Conservation (phyloP, 2,113 vertebrate species). For the Butorides virescens region DNA sequence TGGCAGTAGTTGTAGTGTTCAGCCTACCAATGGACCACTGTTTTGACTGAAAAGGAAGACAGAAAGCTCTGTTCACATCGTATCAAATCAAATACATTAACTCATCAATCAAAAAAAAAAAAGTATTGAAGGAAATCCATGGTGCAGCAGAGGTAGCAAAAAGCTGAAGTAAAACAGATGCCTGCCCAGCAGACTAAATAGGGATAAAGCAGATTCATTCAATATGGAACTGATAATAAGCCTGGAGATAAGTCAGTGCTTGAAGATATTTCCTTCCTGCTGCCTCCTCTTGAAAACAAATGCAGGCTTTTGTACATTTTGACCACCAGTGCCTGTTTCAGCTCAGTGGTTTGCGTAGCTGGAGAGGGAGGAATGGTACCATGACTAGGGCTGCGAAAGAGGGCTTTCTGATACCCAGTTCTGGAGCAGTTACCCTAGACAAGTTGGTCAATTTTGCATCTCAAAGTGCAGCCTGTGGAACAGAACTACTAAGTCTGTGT, state of each 20-base stretch:
- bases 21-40: background rate
- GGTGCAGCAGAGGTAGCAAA: background rate
- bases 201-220: background rate
- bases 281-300: background rate
- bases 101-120: background rate
- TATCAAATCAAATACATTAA: constrained; percentile 1
- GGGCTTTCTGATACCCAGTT: background rate
- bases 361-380: background rate
- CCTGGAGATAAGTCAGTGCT: background rate
- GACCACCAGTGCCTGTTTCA: background rate
- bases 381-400: background rate
- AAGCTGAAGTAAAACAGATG: constrained; percentile 40
- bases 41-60: background rate
- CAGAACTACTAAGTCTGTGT: no score
- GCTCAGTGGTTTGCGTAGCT: background rate
- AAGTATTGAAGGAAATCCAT: background rate
- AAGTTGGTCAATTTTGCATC: background rate
- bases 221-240: constrained; percentile 21
- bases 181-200: background rate
- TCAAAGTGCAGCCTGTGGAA: background rate
- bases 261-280: background rate
- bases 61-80: background rate
- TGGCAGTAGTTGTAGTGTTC: background rate
- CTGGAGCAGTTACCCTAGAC: background rate
- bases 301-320: background rate